These are phyloP conservation scores for Himalopsyche japonica DNA, from an alignment of 2,888 invertebrate species.

Conservation along the genomic window DNA sequence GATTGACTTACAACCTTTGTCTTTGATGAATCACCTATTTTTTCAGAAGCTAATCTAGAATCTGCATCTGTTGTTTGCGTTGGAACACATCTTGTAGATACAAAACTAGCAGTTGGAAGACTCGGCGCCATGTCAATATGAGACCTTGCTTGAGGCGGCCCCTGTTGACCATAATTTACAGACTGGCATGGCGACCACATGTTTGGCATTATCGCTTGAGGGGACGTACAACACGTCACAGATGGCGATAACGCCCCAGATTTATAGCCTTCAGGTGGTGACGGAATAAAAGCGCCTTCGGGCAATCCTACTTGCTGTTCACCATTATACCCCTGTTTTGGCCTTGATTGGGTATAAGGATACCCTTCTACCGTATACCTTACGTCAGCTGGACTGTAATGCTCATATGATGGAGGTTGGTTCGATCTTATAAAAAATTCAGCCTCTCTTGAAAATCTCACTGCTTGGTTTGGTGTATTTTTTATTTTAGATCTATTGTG, in stretches of 20 bases:
- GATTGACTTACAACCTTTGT: slow-evolving; percentile 55
- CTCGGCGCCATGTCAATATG: slow-evolving; percentile 38
- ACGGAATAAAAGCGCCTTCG: slow-evolving; percentile 65
- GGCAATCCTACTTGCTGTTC: slow-evolving; percentile 51
- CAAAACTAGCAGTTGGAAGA: slow-evolving; percentile 41
- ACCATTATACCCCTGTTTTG: slow-evolving; percentile 51
- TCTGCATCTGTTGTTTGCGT: slow-evolving; percentile 63
- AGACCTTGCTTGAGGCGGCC: slow-evolving; percentile 40
- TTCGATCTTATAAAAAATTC: slow-evolving; percentile 63
- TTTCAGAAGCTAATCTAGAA: slow-evolving; percentile 51
- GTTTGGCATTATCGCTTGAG: slow-evolving; percentile 53
- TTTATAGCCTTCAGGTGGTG: slow-evolving; percentile 73
- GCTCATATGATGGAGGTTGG: slow-evolving; percentile 55
- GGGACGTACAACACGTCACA: slow-evolving; percentile 58
- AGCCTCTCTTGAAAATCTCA: slow-evolving; percentile 66
- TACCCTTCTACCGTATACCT: slow-evolving; percentile 82
- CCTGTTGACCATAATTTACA: slow-evolving; percentile 49
- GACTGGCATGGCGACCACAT: slow-evolving; percentile 60
- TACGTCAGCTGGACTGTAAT: slow-evolving; percentile 60
- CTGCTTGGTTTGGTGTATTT: slow-evolving; percentile 58
- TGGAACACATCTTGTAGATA: slow-evolving; percentile 64
- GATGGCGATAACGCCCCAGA: slow-evolving; percentile 61
- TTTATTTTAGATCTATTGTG: slow-evolving; percentile 67
- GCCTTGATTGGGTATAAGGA: slow-evolving; percentile 62
- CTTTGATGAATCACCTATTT: slow-evolving; percentile 49